Conservation (phyloP, 2,113 vertebrate species). For the Anoura caudifer region DNA sequence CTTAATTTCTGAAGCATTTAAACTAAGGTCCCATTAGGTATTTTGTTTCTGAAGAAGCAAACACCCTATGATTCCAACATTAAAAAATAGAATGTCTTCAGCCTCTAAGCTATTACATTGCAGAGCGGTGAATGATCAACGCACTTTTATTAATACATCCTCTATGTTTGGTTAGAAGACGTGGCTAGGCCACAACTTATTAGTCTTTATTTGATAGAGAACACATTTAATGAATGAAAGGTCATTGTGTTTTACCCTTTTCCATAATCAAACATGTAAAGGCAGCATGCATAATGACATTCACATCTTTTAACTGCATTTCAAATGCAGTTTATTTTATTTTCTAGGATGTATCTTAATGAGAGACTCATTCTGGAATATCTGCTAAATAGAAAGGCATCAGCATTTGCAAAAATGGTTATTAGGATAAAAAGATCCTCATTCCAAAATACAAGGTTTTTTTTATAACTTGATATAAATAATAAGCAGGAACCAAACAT, state of each 20-base stretch:
- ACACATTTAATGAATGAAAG: slow-evolving; percentile 60
- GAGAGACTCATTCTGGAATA: background rate
- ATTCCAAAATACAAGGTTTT: background rate
- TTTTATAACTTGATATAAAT: background rate
- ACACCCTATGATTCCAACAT: background rate
- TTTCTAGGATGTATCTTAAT: slow-evolving; percentile 27
- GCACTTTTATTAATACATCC: background rate
- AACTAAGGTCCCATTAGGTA: background rate
- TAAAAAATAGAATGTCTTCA: background rate
- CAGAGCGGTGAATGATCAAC: background rate
- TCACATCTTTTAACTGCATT: background rate
- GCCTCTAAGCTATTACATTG: background rate
- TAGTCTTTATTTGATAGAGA: background rate
- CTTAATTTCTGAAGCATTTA: background rate
- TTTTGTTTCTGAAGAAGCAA: background rate
- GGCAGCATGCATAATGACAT: slow-evolving; percentile 21
- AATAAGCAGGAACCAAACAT: background rate
- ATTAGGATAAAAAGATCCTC: background rate
- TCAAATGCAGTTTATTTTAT: background rate
- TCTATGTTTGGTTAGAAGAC: background rate
- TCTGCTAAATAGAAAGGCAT: background rate
- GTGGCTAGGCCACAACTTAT: background rate
- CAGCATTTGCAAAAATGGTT: background rate
- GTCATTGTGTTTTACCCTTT: slow-evolving; percentile 41
- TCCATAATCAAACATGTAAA: slow-evolving; percentile 26